phyloP scores from a whole-genome alignment of 2,888 invertebrate species.

The Platycnemis pennipes region DNA sequence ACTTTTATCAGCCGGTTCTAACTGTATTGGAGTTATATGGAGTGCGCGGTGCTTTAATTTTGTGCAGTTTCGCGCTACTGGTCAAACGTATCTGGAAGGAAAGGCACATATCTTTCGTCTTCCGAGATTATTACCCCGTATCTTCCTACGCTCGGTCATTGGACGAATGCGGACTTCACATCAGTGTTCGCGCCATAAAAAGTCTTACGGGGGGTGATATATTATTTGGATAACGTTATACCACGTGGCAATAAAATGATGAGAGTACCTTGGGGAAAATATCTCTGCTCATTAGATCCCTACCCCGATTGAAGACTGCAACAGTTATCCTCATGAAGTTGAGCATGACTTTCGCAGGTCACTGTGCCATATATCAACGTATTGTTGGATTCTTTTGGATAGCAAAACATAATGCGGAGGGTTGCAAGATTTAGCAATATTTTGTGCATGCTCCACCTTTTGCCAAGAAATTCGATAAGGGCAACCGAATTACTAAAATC shows the following conservation, averaged over 20 bases:
- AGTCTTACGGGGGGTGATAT: neutral
- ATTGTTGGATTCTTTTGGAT: too few relatives aligned
- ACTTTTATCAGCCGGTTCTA: neutral
- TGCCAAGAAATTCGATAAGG: too few relatives aligned
- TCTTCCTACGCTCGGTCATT: neutral
- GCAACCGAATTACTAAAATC: too few relatives aligned
- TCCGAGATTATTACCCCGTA: neutral
- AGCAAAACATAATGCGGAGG: too few relatives aligned
- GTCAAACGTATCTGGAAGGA: neutral
- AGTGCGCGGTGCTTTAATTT: neutral
- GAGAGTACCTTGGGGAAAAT: neutral
- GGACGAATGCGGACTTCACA: neutral
- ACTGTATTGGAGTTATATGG: neutral
- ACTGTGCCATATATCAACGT: too few relatives aligned
- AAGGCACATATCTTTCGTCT: neutral
- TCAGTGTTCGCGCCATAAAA: neutral
- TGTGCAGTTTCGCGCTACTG: neutral
- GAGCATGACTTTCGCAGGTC: too few relatives aligned
- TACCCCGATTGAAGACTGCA: too few relatives aligned
- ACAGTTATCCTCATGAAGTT: too few relatives aligned
- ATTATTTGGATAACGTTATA: neutral
- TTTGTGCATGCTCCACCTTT: too few relatives aligned
- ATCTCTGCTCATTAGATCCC: neutral
- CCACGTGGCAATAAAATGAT: neutral
- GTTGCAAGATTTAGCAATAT: too few relatives aligned